Base-by-base conservation (phyloP, 2,797 vertebrate genomes). In the Macroramphosus scolopax region DNA sequence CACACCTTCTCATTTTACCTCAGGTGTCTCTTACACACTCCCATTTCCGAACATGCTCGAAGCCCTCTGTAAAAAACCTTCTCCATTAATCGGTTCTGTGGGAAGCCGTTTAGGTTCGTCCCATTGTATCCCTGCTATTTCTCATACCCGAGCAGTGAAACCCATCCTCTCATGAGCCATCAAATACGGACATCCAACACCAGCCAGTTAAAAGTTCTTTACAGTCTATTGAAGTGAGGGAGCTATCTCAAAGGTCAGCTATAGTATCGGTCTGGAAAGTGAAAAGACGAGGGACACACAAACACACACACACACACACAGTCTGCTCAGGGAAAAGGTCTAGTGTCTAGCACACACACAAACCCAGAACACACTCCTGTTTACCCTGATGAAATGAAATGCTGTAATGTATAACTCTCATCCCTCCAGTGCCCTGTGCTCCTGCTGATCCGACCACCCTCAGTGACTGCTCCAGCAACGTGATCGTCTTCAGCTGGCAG, bases 361-460 rank as follows among this genome's bases (percentile, higher is more conserved):
- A 45, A 6, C 6, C n/a, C n/a, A n/a, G n/a, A n/a, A n/a, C n/a
- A n/a, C n/a, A n/a, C n/a, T n/a, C n/a, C n/a, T n/a, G n/a, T n/a
- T n/a, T n/a, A n/a, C n/a, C n/a, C n/a, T n/a, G n/a, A n/a, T n/a
- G n/a, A n/a, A n/a, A n/a, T n/a, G n/a, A n/a, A n/a, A n/a, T n/a
- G n/a, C n/a, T n/a, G n/a, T n/a, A n/a, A n/a, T n/a, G n/a, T n/a
- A n/a, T n/a, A n/a, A n/a, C n/a, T 31, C 31, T 34, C 34, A 0
- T 17, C 16, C 33, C 30, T 44, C 20, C 68, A 93, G 92, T 84
- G 9, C 85, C 89, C 13, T 93, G 92, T 40, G 84, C 87, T 25
- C 92, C 92, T 2, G 58, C 62, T 8, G 24, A 76, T n/a, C 22
- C 76, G 13, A 0, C 8, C 0, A 24, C 72, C 10, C 36, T 6